These are phyloP conservation scores for Pogonognathellus flavescens DNA, from an alignment of 1,140 invertebrate genomes.

Conservation along the genomic window DNA sequence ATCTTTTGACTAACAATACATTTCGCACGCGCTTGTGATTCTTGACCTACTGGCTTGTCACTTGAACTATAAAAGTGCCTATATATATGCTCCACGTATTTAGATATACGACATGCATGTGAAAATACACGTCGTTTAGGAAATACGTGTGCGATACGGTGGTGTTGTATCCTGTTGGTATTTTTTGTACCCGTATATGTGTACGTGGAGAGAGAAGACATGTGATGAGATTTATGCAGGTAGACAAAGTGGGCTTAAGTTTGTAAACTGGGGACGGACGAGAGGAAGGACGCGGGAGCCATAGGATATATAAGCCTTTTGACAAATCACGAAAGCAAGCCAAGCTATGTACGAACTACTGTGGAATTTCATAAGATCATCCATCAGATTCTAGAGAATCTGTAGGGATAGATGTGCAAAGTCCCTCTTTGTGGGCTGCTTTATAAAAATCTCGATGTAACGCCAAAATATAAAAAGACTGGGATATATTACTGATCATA, in stretches of 20 bases:
- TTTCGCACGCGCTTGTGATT: conserved; percentile 23
- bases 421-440: conserved; percentile 24
- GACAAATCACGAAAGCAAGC: conserved; percentile 53
- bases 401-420: conserved; percentile 37
- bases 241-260: conserved; percentile 46
- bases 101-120: no score
- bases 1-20: conserved; percentile 1
- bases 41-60: conserved; percentile 4
- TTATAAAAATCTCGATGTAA: conserved; percentile 32
- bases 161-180: no score
- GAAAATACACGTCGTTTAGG: no score
- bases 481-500: conserved; percentile 59
- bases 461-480: conserved; percentile 52
- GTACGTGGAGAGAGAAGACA: neutral
- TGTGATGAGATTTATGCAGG: conserved; percentile 55
- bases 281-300: conserved; percentile 36
- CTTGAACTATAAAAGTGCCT: neutral
- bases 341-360: neutral
- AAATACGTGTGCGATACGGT: no score
- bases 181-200: no score
- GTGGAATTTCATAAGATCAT: conserved; percentile 56
- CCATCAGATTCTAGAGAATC: conserved; percentile 51
- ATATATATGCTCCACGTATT: neutral
- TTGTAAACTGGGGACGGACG: conserved; percentile 23
- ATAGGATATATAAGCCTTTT: conserved; percentile 52